phyloP scores from a whole-genome alignment of 2,113 vertebrate species.

The Lethenteron camtschaticum region DNA sequence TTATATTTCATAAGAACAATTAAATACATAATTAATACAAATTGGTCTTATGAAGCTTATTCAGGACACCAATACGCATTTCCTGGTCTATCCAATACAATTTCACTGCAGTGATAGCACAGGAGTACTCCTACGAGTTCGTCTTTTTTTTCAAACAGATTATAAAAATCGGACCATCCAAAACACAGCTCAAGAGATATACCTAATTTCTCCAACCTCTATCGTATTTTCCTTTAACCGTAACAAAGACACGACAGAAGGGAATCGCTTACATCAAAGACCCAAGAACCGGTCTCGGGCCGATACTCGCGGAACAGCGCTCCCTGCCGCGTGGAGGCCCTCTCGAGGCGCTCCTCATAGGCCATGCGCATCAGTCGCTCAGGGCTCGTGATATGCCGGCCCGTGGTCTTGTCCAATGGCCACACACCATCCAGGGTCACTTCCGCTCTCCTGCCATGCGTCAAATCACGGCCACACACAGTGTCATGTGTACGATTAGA shows the following conservation, averaged over 20 bases:
- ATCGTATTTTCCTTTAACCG: background rate
- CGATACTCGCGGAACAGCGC: conserved; percentile 83
- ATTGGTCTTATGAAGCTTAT: too few relatives aligned
- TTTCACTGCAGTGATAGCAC: background rate
- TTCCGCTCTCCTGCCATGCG: conserved; percentile 33
- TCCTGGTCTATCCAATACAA: background rate
- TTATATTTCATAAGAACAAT: too few relatives aligned
- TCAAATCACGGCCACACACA: too few relatives aligned
- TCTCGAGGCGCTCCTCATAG: conserved; percentile 63
- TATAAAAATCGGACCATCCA: too few relatives aligned
- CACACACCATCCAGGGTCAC: conserved; percentile 85
- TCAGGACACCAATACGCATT: too few relatives aligned
- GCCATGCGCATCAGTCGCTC: conserved; percentile 62
- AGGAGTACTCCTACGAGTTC: background rate
- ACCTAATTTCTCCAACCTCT: too few relatives aligned
- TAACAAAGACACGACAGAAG: background rate
- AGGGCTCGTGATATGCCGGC: conserved; percentile 57
- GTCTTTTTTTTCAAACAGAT: background rate
- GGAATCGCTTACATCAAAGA: conserved; percentile 46
- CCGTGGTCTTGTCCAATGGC: conserved; percentile 75
- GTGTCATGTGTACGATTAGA: too few relatives aligned
- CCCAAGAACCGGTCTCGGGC: conserved; percentile 79
- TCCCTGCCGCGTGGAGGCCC: conserved; percentile 54
- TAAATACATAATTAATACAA: too few relatives aligned
- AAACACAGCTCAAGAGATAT: too few relatives aligned